Conservation (phyloP, 2,797 vertebrate species). For the Phylloscopus collybita region DNA sequence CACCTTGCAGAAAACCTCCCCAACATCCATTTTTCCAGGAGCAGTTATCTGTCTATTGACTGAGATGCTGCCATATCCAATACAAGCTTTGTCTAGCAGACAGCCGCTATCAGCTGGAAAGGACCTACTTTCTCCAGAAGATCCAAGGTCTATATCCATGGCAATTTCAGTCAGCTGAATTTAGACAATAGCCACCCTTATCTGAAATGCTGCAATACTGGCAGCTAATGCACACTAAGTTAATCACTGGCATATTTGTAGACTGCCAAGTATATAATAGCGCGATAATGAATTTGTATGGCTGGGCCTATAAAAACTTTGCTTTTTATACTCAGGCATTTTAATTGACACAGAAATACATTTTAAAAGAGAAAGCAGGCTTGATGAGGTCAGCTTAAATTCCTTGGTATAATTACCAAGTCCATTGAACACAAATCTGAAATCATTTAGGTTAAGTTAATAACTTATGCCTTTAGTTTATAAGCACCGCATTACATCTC, state of each 20-base stretch:
- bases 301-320: conserved; percentile 70
- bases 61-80: background rate
- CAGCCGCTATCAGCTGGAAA: background rate
- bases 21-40: background rate
- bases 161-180: conserved; percentile 50
- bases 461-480: conserved; percentile 63
- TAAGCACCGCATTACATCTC: conserved; percentile 59
- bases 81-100: background rate
- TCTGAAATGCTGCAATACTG: conserved; percentile 39
- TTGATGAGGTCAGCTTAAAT: conserved; percentile 73
- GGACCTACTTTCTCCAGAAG: conserved; percentile 9
- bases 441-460: conserved; percentile 75
- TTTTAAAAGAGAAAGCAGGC: conserved; percentile 71
- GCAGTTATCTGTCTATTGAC: background rate
- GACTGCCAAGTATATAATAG: conserved; percentile 66
- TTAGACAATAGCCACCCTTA: conserved; percentile 54
- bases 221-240: conserved; percentile 47
- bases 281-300: conserved; percentile 67
- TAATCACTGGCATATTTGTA: conserved; percentile 62
- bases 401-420: conserved; percentile 65
- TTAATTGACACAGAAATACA: conserved; percentile 73
- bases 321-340: conserved; percentile 66
- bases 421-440: conserved; percentile 71
- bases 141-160: conserved; percentile 13
- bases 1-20: background rate